Conservation (phyloP, 92 coral and sea anemone genomes). For the Galaxea fascicularis region DNA sequence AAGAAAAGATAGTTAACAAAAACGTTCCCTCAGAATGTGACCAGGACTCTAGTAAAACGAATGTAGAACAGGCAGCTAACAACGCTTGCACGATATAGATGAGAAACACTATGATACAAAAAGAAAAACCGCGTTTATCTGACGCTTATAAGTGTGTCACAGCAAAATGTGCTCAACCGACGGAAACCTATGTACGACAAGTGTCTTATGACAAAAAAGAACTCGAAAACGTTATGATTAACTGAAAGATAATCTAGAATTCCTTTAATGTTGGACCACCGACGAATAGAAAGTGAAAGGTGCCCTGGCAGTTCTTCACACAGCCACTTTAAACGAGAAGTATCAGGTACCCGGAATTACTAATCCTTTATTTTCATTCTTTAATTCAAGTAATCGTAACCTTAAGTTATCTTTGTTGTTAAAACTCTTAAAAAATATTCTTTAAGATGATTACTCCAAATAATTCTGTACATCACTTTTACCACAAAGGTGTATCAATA, state of each 20-base stretch:
- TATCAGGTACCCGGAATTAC: too few species aligned
- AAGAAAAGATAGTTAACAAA: not conserved
- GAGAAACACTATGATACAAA: not conserved
- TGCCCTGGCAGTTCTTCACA: too few species aligned
- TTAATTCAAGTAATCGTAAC: not conserved
- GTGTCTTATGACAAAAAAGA: not conserved
- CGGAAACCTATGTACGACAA: not conserved
- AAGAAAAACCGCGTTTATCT: too few species aligned
- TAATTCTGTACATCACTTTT: slow-evolving; percentile 20
- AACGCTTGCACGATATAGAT: not conserved
- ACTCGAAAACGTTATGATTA: not conserved
- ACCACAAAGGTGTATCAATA: not conserved
- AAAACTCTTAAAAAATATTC: not conserved
- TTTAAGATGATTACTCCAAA: not conserved
- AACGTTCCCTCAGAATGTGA: not conserved
- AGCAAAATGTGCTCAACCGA: too few species aligned
- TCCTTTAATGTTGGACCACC: not conserved
- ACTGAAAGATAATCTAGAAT: not conserved
- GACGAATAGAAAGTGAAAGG: too few species aligned
- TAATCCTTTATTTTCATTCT: slow-evolving; percentile 9
- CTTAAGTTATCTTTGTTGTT: not conserved
- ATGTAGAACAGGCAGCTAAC: not conserved
- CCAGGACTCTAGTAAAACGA: not conserved
- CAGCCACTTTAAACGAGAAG: too few species aligned
- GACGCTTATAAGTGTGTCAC: too few species aligned